Evolutionary conservation across 2,888 invertebrate genomes (phyloP), one percentile per base, ranked within the genome.

Genomic region (Ametastegia equiseti): DNA sequence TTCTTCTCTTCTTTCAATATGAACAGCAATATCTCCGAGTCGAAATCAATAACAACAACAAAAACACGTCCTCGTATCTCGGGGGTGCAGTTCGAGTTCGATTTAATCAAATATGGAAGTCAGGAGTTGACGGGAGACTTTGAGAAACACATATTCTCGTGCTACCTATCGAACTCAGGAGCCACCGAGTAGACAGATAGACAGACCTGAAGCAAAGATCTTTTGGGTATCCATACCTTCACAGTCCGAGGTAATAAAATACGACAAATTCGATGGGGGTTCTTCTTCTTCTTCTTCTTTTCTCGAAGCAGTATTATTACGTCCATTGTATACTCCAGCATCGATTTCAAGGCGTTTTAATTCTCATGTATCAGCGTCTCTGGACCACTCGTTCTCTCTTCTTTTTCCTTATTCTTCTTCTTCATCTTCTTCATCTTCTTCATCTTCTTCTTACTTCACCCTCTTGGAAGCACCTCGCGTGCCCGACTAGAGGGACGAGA

Each of bases 281-380:
- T n/a, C n/a, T n/a, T n/a, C n/a, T n/a, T n/a, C n/a, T n/a, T n/a
- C n/a, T n/a, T n/a, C n/a, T n/a, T n/a, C n/a, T 23, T 39, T 27
- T 63, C 19, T 60, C 60, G 78, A 57, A 39, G 78, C 54, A 42
- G 78, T 78, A 78, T 78, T 78, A 78, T 78, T 78, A 63, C 78
- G 78, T 78, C 78, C 42, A 78, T 78, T 78, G 78, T 78, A 78
- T 78, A 60, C 78, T 78, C 30, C 60, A 45, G 63, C 63, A 78
- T 78, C 57, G 78, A 78, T 78, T 78, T 78, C 60, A 63, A 78
- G 60, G 78, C 78, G 78, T 78, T 78, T 78, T 78, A 78, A 78
- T 78, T 78, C 78, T 78, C 78, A 63, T 78, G 60, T 78, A 78
- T 78, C 78, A 78, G 78, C 60, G 78, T 78, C 78, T 78, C 75